Evolutionary conservation across 1,140 invertebrate genomes (phyloP).

Genomic region (Triops longicaudatus): DNA sequence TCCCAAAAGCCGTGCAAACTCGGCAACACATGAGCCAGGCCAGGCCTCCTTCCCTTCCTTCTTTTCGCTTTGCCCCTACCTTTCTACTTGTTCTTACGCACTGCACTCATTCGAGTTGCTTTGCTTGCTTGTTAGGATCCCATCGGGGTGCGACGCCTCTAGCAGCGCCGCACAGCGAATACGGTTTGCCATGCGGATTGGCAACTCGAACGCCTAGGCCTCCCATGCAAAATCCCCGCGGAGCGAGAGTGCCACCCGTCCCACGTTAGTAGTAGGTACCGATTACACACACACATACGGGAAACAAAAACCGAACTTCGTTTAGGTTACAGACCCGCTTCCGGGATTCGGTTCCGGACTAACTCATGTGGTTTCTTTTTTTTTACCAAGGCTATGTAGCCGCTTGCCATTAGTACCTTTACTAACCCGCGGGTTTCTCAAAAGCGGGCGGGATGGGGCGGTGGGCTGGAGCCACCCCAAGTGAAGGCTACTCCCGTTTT

Average conservation of each 20-base stretch:
- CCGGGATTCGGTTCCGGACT: neutral
- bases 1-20: conserved; percentile 14
- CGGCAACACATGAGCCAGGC: conserved; percentile 8
- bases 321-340: neutral
- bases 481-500: neutral
- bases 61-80: conserved; percentile 14
- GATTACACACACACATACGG: neutral
- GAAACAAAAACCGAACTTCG: neutral
- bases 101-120: conserved; percentile 11
- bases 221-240: conserved; percentile 1
- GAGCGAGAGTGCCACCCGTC: neutral
- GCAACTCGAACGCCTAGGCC: conserved; percentile 1
- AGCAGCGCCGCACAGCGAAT: conserved; percentile 8
- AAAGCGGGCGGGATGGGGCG: neutral
- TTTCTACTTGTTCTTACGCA: conserved; percentile 15
- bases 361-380: neutral
- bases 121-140: neutral
- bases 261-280: neutral
- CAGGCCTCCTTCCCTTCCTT: neutral
- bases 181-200: conserved; percentile 14
- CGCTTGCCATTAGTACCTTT: neutral
- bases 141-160: conserved; percentile 8
- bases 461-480: neutral
- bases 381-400: neutral
- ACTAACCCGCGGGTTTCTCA: neutral